Evolutionary conservation across 2,113 vertebrate genomes (phyloP), one percentile per base, ranked within the genome.

Genomic region (Thamnaconus septentrionalis): DNA sequence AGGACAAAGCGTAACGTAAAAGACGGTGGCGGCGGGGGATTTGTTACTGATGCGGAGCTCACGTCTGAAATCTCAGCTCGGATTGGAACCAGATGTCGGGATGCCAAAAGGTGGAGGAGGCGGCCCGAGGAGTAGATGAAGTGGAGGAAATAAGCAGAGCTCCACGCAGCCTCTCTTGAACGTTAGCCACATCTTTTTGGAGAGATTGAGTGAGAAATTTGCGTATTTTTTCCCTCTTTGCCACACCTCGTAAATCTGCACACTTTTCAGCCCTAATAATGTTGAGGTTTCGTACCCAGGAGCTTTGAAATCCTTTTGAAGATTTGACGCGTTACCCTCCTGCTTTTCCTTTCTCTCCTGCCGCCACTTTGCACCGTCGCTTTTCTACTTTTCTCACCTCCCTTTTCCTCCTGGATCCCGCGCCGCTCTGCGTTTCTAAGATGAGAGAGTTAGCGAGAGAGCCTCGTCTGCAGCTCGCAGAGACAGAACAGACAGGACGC

Each of bases 31-130:
- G 18, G 18, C 18, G 18, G 18, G 18, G 67, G 64, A 43, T 50
- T 66, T 71, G 64, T 65, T 31, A 31, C 18, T 82, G 78, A 80
- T 75, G 83, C 62, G 0, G 56, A 0, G 42, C 75, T 80, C 85
- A 76, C 54, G 61, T 76, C 71, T 56, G 40, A 74, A 81, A 84
- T 87, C 79, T 85, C 64, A 42, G 10, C 44, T 54, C n/a, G 59
- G 81, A 88, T 63, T 73, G 76, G 74, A 84, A 83, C 61, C 88
- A 87, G 88, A 85, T 89, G 88, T 82, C 1, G 18, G 69, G 68
- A 72, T 76, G 78, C 64, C 41, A 50, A 51, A 45, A 50, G 69
- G 69, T 59, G 59, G 71, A 75, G 69, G 47, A 52, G 50, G 40
- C 8, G 64, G 74, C 53, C 49, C 9, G 52, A 71, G 57, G 61